Base-by-base conservation (phyloP, 1,140 invertebrate genomes). In the Hylyphantes graminicola region DNA sequence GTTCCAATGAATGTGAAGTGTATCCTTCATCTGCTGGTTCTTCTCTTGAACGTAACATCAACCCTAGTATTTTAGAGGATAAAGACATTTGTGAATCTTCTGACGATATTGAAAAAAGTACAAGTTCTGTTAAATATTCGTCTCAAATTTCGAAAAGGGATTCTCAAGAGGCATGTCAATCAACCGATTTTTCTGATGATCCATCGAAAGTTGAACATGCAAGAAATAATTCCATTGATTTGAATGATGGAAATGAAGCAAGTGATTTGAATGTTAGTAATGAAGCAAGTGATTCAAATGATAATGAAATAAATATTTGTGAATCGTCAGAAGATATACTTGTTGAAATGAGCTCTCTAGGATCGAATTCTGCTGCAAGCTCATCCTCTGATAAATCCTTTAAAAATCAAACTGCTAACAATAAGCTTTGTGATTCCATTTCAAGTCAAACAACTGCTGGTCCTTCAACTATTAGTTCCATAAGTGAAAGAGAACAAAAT, bases 51-150 rank as follows among this genome's bases (percentile, higher is more conserved):
- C 7, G 6, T 74, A 74, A 35, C 15, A 5, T 35, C 35, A 35
- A 35, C 35, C 35, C 35, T 35, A 35, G 35, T 35, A 35, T 35
- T 35, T 7, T 9, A 70, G 54, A 17, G 21, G 61, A 65, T 21
- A 78, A 54, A 67, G 54, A 80, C 50, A 17, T 80, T 48, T 80
- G 77, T 70, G 77, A 70, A 61, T 80, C 77, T 10, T 80, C 77
- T 17, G 77, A 80, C 57, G 77, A 80, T 70, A 17, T 80, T 48
- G 54, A 76, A 48, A n/a, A 21, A 53, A 50, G 48, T 17, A 35
- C 13, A 48, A 35, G 15, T 50, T 17, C 50, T 21, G 12, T 35
- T 12, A 53, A 15, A 70, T 19, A 4, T 51, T 53, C 7, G n/a
- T 53, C 51, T 17, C 50, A 17, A 70, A 50, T 57, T 17, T 13